Evolutionary conservation across 2,888 invertebrate species (phyloP).

Genomic region (Eristalinus aeneus): DNA sequence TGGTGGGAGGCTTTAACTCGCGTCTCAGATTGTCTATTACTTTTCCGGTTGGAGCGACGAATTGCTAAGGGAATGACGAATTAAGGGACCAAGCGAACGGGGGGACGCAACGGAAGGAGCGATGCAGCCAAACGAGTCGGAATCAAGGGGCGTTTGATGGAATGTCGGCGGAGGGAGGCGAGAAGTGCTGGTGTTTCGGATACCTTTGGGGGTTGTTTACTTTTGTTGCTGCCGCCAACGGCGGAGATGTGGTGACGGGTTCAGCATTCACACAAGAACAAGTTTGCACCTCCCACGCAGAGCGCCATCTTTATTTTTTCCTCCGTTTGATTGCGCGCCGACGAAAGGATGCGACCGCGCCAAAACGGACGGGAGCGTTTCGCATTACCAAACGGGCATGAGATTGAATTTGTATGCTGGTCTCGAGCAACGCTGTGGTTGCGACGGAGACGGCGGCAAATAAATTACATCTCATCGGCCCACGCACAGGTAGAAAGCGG

Average conservation of each 20-base stretch:
- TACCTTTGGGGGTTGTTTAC: slow-evolving; percentile 41
- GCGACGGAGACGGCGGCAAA: slow-evolving; percentile 10
- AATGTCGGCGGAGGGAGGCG: neutral
- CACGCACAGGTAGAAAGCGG: slow-evolving; percentile 24
- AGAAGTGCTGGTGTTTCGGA: neutral
- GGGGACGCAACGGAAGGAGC: neutral
- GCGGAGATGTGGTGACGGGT: neutral
- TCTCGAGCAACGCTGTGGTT: slow-evolving; percentile 19
- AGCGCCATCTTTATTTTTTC: slow-evolving; percentile 61
- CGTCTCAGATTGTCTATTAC: slow-evolving; percentile 68
- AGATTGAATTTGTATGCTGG: slow-evolving; percentile 64
- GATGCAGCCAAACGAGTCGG: neutral
- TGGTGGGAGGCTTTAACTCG: slow-evolving; percentile 56
- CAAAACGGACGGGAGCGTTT: slow-evolving; percentile 21
- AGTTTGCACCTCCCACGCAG: slow-evolving; percentile 3
- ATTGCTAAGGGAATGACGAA: slow-evolving; percentile 42
- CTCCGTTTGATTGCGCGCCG: slow-evolving; percentile 57
- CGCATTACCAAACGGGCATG: slow-evolving; percentile 31
- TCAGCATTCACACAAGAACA: slow-evolving; percentile 29
- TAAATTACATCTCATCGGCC: slow-evolving; percentile 47
- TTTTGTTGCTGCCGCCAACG: slow-evolving; percentile 15
- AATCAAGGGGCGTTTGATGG: slow-evolving; percentile 36
- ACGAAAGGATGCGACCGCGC: neutral
- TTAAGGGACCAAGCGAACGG: neutral
- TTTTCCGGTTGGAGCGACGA: slow-evolving; percentile 55